Evolutionary conservation across 2,797 vertebrate genomes (phyloP).

Genomic region (Neoniphon sammara): DNA sequence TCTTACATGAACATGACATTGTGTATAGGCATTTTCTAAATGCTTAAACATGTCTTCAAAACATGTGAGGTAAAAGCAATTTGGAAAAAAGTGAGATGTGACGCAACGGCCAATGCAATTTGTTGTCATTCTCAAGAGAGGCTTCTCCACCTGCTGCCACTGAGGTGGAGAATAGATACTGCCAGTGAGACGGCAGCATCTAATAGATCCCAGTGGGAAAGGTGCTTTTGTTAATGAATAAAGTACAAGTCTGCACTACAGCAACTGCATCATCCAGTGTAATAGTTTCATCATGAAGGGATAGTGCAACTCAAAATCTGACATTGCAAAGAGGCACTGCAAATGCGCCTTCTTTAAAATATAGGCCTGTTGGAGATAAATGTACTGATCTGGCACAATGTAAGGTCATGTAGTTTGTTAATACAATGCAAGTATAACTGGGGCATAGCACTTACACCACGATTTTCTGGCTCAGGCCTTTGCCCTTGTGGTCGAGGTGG

Average conservation of each 20-base stretch:
- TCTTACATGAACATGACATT: neutral
- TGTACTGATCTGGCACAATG: neutral
- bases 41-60: neutral
- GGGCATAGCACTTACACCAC: conserved; percentile 88
- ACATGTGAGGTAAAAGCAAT: neutral
- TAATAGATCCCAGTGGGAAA: conserved; percentile 79
- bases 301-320: conserved; percentile 31
- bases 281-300: conserved; percentile 79
- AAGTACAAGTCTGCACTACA: conserved; percentile 35
- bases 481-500: conserved; percentile 98
- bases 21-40: neutral
- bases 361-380: neutral
- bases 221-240: conserved; percentile 69
- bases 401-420: neutral
- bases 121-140: conserved; percentile 61
- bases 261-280: conserved; percentile 43
- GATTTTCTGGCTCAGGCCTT: conserved; percentile 97
- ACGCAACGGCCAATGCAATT: conserved; percentile 69
- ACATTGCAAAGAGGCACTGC: conserved; percentile 11
- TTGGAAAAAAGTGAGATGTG: conserved; percentile 49
- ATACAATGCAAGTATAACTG: neutral
- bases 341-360: neutral
- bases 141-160: conserved; percentile 10
- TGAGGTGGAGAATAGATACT: too few species aligned
- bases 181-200: conserved; percentile 5